phyloP scores from a whole-genome alignment of 2,888 invertebrate genomes.

The Ophioninae sp. region DNA sequence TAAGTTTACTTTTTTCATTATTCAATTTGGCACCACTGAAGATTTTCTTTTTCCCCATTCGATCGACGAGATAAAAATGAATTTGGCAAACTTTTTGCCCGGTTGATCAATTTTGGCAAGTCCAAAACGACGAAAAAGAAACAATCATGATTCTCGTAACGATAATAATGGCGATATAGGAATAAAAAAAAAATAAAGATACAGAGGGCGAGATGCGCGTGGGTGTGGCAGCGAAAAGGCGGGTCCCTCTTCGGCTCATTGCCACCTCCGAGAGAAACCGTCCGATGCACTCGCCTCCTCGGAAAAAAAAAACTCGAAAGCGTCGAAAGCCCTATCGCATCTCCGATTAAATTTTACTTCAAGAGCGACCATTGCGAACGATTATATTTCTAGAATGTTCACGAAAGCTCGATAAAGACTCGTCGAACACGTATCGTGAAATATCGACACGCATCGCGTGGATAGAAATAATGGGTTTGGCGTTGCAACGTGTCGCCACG shows the following conservation, averaged over 20 bases:
- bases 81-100: slow-evolving; percentile 63
- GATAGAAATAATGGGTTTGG: slow-evolving; percentile 24
- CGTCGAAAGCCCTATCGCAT: too few relatives aligned
- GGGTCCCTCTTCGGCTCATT: slow-evolving; percentile 77
- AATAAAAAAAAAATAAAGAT: slow-evolving; percentile 55
- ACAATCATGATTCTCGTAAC: background rate
- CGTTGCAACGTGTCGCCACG: slow-evolving; percentile 15
- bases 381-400: too few relatives aligned
- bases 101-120: slow-evolving; percentile 75
- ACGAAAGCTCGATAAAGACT: too few relatives aligned
- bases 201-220: slow-evolving; percentile 73
- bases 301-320: too few relatives aligned
- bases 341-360: too few relatives aligned
- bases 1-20: too few relatives aligned
- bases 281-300: slow-evolving; percentile 69
- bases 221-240: slow-evolving; percentile 78
- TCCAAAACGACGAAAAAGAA: slow-evolving; percentile 73
- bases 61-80: too few relatives aligned
- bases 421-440: too few relatives aligned
- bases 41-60: too few relatives aligned
- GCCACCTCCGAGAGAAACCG: slow-evolving; percentile 77
- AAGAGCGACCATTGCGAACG: too few relatives aligned
- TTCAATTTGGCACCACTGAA: too few relatives aligned
- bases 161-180: background rate
- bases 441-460: slow-evolving; percentile 15